Evolutionary conservation across 1,140 invertebrate genomes (phyloP).

Genomic region (Delia radicum): DNA sequence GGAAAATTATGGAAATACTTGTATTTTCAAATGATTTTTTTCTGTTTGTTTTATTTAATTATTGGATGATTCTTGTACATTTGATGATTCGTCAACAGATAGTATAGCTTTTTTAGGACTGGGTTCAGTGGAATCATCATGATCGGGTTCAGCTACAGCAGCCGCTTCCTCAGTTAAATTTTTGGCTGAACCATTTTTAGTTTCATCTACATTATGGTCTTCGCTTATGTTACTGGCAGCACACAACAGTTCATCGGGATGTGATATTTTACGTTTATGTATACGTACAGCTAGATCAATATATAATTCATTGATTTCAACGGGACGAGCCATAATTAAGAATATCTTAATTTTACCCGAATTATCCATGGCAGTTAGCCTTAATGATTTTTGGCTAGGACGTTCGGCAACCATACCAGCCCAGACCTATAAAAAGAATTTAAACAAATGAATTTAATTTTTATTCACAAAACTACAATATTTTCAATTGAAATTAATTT

Average conservation of each 20-base stretch:
- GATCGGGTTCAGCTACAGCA: slow-evolving; percentile 20
- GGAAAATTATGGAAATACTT: not conserved
- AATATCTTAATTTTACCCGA: slow-evolving; percentile 83
- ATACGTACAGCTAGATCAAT: slow-evolving; percentile 69
- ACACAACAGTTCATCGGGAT: slow-evolving; percentile 43
- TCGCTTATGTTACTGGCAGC: not conserved
- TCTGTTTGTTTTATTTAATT: slow-evolving; percentile 6
- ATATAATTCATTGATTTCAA: slow-evolving; percentile 75
- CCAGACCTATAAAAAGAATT: slow-evolving; percentile 67
- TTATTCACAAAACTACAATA: too few species aligned
- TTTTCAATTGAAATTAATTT: too few species aligned
- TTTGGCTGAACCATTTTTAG: slow-evolving; percentile 34
- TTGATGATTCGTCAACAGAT: not conserved
- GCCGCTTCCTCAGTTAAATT: slow-evolving; percentile 40
- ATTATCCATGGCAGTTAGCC: slow-evolving; percentile 85
- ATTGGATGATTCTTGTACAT: slow-evolving; percentile 1
- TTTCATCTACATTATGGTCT: slow-evolving; percentile 32
- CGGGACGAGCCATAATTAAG: slow-evolving; percentile 77
- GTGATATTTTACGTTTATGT: slow-evolving; percentile 56
- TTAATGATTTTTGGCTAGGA: slow-evolving; percentile 81
- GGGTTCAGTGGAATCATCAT: slow-evolving; percentile 43
- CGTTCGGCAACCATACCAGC: slow-evolving; percentile 87
- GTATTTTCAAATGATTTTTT: not conserved
- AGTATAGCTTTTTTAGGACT: slow-evolving; percentile 45
- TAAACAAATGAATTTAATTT: slow-evolving; percentile 21